Base-by-base conservation (phyloP, 30 jellyfish, hydroid and myxozoan genomes). In the Aurelia sp. region DNA sequence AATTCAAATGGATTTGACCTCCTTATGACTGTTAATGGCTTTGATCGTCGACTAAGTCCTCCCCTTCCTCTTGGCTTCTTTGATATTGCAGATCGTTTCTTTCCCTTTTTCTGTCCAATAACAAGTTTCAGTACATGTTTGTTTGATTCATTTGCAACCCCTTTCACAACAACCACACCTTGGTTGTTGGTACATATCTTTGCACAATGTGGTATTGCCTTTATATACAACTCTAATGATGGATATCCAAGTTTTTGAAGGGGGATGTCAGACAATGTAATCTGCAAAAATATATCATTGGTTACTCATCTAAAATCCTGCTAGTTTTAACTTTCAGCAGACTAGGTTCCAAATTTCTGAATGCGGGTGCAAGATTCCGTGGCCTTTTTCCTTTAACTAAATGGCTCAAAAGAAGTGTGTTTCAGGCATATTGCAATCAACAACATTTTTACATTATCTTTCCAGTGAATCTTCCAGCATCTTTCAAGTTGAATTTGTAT, bases 61-160 rank as follows among this genome's bases (percentile, higher is more conserved):
- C 86, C 85, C 76, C 86, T 59, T 11, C 79, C 71, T 59, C 77
- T 71, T 10, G 89, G 44, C 35, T 44, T 62, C 50, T 71, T 71
- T 61, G 47, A 16, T 19, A 27, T 19, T 8, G 71, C 70, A 13
- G 79, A 40, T 51, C 57, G 62, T 57, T 74, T 85, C 66, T 79
- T 86, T 3, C 76, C 70, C 64, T 85, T 85, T 57, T 78, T 91
- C 74, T 91, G 98, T 1, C 98, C 98, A 41, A 91, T 21, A 5
- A 86, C 98, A 19, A 91, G 84, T 72, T 75, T 91, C 47, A 85
- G 86, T 73, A 91, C 74, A 37, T 86, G 96, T 18, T 76, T 53
- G 66, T 74, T 86, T 44, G 60, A 57, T 19, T 85, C 87, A 62
- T 96, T 52, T 16, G 98, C 79, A 11, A 91, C 82, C 16, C 94